phyloP scores from a whole-genome alignment of 1,140 invertebrate species.

The Achatina immaculata region DNA sequence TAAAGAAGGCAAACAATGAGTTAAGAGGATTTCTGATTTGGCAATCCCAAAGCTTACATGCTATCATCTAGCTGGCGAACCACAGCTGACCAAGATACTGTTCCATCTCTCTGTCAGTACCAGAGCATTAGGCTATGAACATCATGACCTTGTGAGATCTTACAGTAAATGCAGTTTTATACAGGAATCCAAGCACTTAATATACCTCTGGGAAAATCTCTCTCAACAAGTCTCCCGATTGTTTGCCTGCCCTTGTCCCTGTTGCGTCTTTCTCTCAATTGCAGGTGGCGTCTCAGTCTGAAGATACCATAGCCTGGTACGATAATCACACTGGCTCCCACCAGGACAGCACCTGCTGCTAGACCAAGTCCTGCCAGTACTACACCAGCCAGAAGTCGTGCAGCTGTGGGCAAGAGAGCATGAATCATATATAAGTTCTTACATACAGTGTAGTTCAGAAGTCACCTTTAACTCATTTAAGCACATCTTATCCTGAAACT shows the following conservation, averaged over 20 bases:
- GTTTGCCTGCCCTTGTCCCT: not conserved
- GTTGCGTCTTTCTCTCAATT: not conserved
- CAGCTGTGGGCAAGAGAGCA: not conserved
- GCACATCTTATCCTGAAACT: too few species aligned
- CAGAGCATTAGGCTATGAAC: too few species aligned
- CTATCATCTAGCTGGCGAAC: too few species aligned
- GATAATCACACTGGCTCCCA: constrained; percentile 36
- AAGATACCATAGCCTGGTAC: constrained; percentile 36
- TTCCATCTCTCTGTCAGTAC: too few species aligned
- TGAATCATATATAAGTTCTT: not conserved
- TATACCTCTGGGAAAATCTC: not conserved
- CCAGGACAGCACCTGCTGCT: constrained; percentile 12
- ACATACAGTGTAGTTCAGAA: not conserved
- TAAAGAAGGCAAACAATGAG: too few species aligned
- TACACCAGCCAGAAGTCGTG: constrained; percentile 20
- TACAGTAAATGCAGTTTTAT: too few species aligned
- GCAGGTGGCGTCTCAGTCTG: not conserved
- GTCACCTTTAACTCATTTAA: too few species aligned
- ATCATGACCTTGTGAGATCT: too few species aligned
- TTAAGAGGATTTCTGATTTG: too few species aligned
- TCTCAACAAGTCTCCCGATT: not conserved
- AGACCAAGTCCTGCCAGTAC: constrained; percentile 32
- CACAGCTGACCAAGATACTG: too few species aligned
- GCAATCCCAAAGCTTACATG: too few species aligned
- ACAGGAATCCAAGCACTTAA: too few species aligned